phyloP scores from a whole-genome alignment of 92 coral and sea anemone species.

The Muricea muricata region DNA sequence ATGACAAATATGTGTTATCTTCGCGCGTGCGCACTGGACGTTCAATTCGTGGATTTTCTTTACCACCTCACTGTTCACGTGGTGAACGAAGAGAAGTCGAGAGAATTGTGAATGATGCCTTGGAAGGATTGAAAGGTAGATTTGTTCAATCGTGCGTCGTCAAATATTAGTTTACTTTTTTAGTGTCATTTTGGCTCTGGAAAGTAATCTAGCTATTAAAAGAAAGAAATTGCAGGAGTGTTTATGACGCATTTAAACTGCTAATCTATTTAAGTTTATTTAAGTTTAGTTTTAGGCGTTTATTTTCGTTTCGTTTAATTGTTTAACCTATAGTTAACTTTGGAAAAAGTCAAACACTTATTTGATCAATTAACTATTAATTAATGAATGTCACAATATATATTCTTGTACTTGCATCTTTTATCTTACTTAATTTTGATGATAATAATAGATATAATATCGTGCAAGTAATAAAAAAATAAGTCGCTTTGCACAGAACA shows the following conservation, averaged over 20 bases:
- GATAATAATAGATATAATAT: no score
- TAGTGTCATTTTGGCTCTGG: neutral
- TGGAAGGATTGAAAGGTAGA: slow-evolving; percentile 83
- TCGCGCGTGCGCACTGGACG: slow-evolving; percentile 96
- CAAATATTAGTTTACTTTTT: no score
- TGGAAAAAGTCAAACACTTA: no score
- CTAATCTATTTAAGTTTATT: neutral
- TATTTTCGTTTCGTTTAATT: neutral
- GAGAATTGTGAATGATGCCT: slow-evolving; percentile 74
- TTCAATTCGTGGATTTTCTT: slow-evolving; percentile 79
- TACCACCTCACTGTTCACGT: slow-evolving; percentile 96
- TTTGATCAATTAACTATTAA: no score
- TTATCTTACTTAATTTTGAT: no score
- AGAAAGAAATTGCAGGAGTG: no score
- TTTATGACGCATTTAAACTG: no score
- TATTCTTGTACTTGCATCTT: no score
- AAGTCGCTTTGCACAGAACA: no score
- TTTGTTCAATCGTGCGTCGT: neutral
- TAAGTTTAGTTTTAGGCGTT: neutral
- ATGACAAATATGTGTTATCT: slow-evolving; percentile 82
- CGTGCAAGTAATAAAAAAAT: no score
- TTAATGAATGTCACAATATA: no score
- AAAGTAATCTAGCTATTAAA: neutral
- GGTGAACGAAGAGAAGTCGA: slow-evolving; percentile 94
- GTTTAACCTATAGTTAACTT: neutral